Evolutionary conservation across 2,888 invertebrate genomes (phyloP), one percentile per base, ranked within the genome.

Genomic region (Chalcis sispes): DNA sequence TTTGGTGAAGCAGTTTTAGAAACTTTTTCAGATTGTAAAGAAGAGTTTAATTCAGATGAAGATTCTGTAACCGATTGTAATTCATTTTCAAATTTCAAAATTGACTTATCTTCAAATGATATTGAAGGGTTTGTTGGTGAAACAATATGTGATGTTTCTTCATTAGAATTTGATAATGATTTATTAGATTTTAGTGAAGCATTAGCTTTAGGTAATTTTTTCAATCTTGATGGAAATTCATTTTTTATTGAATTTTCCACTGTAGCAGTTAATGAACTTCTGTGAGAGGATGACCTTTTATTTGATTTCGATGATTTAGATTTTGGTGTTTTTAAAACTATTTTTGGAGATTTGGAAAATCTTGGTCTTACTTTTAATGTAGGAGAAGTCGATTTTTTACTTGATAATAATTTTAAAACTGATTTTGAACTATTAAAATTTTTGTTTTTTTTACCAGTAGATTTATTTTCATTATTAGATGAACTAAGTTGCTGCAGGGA

Each of bases 271-370:
- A n/a, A n/a, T 18, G 54, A 62, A n/a, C 18, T 13, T 25, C 27
- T 61, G 20, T 29, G 58, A 15, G 69, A 54, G 2, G 80, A 72
- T 36, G 80, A 79, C 54, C 78, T 80, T 15, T 61, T 50, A n/a
- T 62, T 78, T 7, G 79, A 36, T 70, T 80, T 79, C 7, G 46
- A 72, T 15, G 79, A 40, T 40, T 70, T 73, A 1, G 61, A 40
- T 59, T 79, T 80, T 5, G 78, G 79, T 8, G 77, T 70, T 56
- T 75, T 79, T 1, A 82, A 50, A n/a, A 81, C 78, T 58, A 81
- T 83, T 73, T 82, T 85, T 15, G 84, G 83, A 25, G 83, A 82
- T 46, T 83, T 84, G 4, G 82, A 81, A 61, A 83, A 79, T 69
- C 67, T 82, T 32, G 62, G 79, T 56, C 62, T 72, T 7, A 15